Base-by-base conservation (phyloP, 2,888 invertebrate genomes). In the Parelbella ahira region DNA sequence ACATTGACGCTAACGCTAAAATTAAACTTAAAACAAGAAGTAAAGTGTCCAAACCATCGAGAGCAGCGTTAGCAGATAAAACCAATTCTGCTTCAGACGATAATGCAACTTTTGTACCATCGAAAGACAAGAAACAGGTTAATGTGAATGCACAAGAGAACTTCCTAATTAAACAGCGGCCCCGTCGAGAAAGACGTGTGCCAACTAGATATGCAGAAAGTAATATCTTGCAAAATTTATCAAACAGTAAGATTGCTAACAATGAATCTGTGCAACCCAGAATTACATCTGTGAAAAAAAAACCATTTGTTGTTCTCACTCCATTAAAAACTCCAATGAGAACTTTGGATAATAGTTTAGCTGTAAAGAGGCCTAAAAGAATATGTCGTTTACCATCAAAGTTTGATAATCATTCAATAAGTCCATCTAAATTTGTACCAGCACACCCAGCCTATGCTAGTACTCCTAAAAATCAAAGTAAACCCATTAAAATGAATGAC, bases 81-180 rank as follows among this genome's bases (percentile, higher is more conserved):
- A 84, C 83, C 0, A 84, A 83, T 49, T 83, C 84, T 0, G 72
- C 79, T 5, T 83, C 83, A 1, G 84, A 83, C 53, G 80, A 82
- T 34, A 75, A 76, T 56, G 56, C 58, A 4, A 68, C 72, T 0
- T 9, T 24, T 9, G 6, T 25, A 6, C 1, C 5, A 4, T 25
- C 37, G n/a, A 19, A 43, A 30, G 10, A 25, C 6, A 32, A 33
- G 20, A 42, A 43, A 30, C 42, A 32, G 9, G n/a, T 33, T 28
- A 11, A 27, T 7, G 5, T 4, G 10, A 6, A 0, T n/a, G 53
- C 49, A 12, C 19, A 30, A 18, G 44, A 34, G 28, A 44, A 30
- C 11, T 21, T 28, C 3, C 15, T 28, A 6, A 29, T 47, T 0
- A 48, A 51, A 39, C 43, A 48, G 11, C 63, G 68, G 37, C 64